These are phyloP conservation scores for Drosophila prolongata DNA, from an alignment of 2,888 invertebrate species.

Conservation along the genomic window DNA sequence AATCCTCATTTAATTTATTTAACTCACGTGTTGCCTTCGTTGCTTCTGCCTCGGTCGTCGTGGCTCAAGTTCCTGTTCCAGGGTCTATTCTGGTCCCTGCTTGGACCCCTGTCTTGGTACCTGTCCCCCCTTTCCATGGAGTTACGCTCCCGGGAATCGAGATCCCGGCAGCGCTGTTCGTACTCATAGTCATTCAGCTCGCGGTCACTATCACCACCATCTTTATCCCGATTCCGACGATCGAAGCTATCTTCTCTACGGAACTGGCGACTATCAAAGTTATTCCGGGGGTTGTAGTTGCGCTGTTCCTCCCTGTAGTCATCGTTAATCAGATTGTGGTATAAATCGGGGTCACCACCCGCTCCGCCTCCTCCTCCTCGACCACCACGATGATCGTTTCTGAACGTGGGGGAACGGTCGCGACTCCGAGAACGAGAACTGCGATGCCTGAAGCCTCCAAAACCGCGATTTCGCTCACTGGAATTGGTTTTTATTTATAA, in stretches of 20 bases:
- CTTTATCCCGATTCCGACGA: constrained; percentile 41
- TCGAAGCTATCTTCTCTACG: constrained; percentile 62
- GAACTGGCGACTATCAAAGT: constrained; percentile 37
- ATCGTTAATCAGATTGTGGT: constrained; percentile 83
- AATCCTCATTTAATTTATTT: no score
- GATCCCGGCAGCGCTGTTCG: constrained; percentile 27
- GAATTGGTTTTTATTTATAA: background rate
- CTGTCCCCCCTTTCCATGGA: constrained; percentile 19
- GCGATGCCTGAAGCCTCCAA: constrained; percentile 72
- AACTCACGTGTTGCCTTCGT: constrained; percentile 20
- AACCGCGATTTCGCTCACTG: constrained; percentile 82
- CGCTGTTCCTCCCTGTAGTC: constrained; percentile 82
- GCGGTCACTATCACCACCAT: constrained; percentile 35
- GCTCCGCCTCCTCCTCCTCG: constrained; percentile 26
- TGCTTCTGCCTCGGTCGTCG: constrained; percentile 19
- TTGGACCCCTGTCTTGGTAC: constrained; percentile 6
- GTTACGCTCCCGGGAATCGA: constrained; percentile 14
- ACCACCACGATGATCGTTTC: constrained; percentile 56
- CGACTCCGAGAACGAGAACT: constrained; percentile 83
- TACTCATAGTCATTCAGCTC: constrained; percentile 49
- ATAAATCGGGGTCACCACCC: constrained; percentile 80
- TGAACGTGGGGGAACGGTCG: constrained; percentile 69
- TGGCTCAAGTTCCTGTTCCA: constrained; percentile 24
- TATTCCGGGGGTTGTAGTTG: constrained; percentile 61
- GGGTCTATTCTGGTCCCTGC: constrained; percentile 8